These are phyloP conservation scores for Agonopterix heracliana DNA, from an alignment of 2,888 invertebrate genomes.

Conservation along the genomic window DNA sequence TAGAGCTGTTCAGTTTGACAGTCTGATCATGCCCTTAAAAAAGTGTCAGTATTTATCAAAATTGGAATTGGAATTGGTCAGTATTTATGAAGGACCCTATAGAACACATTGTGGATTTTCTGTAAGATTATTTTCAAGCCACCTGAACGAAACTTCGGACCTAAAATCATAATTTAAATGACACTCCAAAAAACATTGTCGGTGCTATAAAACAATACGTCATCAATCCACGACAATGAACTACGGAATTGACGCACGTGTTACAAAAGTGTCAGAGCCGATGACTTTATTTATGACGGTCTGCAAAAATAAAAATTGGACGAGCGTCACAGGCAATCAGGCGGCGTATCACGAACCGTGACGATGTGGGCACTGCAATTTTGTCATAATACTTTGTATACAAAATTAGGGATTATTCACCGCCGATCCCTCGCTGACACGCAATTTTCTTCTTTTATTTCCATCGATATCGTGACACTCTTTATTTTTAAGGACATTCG, in stretches of 20 bases:
- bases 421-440: conserved; percentile 33
- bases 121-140: too few species aligned
- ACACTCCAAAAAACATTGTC: too few species aligned
- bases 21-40: too few species aligned
- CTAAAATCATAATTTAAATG: too few species aligned
- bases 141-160: too few species aligned
- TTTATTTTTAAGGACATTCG: conserved; percentile 2
- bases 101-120: too few species aligned
- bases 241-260: conserved; percentile 29
- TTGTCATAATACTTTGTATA: conserved; percentile 39
- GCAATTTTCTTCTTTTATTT: conserved; percentile 40
- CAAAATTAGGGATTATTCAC: conserved; percentile 66
- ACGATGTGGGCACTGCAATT: conserved; percentile 45
- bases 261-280: conserved; percentile 18
- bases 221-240: background rate
- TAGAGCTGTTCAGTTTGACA: too few species aligned
- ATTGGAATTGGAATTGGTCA: too few species aligned
- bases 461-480: conserved; percentile 20
- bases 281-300: conserved; percentile 34
- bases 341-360: conserved; percentile 31
- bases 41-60: too few species aligned
- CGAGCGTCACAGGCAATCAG: conserved; percentile 31
- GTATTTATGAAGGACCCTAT: too few species aligned
- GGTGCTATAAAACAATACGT: too few species aligned
- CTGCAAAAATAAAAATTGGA: conserved; percentile 30